Evolutionary conservation across 2,888 invertebrate species (phyloP).

Genomic region (Rhodophaea formosa): DNA sequence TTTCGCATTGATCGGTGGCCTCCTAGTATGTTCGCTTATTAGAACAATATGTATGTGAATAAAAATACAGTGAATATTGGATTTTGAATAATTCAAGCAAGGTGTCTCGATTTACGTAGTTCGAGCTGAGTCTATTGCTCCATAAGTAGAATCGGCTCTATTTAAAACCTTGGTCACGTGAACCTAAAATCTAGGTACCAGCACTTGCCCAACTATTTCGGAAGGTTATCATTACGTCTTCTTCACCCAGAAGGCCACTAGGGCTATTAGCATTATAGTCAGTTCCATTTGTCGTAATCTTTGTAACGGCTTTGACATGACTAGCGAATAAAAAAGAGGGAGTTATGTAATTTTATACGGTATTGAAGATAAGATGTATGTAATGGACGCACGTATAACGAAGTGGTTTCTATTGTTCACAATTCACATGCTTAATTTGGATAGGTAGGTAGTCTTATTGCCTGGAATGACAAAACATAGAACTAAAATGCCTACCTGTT

Average conservation of each 20-base stretch:
- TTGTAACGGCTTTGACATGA: slow-evolving; percentile 2
- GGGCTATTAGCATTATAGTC: slow-evolving; percentile 4
- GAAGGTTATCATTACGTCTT: slow-evolving; percentile 1
- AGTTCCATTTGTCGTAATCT: slow-evolving; percentile 10
- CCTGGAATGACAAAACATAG: too few relatives aligned
- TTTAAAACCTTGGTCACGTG: too few relatives aligned
- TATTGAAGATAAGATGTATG: not conserved
- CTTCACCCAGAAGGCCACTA: not conserved
- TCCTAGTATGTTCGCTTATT: too few relatives aligned
- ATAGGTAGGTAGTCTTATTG: too few relatives aligned
- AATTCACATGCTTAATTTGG: not conserved
- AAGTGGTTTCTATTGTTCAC: slow-evolving; percentile 1
- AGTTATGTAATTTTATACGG: slow-evolving; percentile 3
- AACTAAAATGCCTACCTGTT: too few relatives aligned
- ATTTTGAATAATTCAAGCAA: too few relatives aligned
- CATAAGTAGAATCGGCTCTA: too few relatives aligned
- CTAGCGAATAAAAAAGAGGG: not conserved
- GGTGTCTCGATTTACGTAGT: too few relatives aligned
- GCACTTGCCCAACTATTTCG: not conserved
- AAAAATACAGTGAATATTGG: too few relatives aligned
- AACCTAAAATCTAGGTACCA: not conserved
- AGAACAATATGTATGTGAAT: too few relatives aligned
- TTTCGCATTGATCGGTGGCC: too few relatives aligned
- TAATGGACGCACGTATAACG: not conserved
- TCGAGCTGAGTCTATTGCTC: too few relatives aligned